Evolutionary conservation across 2,113 vertebrate species (phyloP).

Genomic region (Chloebia gouldiae): DNA sequence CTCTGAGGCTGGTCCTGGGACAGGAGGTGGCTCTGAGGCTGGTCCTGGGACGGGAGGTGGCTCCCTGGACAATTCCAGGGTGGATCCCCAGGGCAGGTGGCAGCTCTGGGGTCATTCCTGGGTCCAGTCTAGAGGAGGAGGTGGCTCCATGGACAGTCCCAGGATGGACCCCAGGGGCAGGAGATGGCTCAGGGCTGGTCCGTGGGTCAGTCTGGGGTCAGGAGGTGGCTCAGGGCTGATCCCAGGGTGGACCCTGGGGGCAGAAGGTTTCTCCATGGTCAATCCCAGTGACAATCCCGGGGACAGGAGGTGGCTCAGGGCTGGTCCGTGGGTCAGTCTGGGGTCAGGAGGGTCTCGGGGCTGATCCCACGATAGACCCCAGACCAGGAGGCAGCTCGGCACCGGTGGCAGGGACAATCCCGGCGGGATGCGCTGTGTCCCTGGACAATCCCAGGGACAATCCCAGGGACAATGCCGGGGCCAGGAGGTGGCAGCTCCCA

Average conservation of each 20-base stretch:
- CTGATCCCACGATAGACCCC: neutral
- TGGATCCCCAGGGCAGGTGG: too few species aligned
- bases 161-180: rapidly evolving
- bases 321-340: too few species aligned
- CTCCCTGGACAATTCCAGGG: neutral
- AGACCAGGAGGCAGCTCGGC: rapidly evolving
- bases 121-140: neutral
- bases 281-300: too few species aligned
- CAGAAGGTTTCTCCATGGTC: too few species aligned
- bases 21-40: neutral
- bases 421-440: rapidly evolving
- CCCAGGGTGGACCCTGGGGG: neutral
- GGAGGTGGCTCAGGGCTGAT: neutral
- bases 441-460: neutral
- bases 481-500: rapidly evolving
- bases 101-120: neutral
- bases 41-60: neutral
- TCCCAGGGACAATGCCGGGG: neutral
- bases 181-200: rapidly evolving
- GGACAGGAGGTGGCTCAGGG: too few species aligned
- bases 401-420: rapidly evolving
- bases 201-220: rapidly evolving
- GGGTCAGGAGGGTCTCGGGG: neutral
- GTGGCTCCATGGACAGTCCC: neutral
- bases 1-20: neutral